Percentiles rank a stretch among this genome's conserved stretches.
Conservation (phyloP, 2,797 vertebrate species). For the Lepus townsendii region DNA sequence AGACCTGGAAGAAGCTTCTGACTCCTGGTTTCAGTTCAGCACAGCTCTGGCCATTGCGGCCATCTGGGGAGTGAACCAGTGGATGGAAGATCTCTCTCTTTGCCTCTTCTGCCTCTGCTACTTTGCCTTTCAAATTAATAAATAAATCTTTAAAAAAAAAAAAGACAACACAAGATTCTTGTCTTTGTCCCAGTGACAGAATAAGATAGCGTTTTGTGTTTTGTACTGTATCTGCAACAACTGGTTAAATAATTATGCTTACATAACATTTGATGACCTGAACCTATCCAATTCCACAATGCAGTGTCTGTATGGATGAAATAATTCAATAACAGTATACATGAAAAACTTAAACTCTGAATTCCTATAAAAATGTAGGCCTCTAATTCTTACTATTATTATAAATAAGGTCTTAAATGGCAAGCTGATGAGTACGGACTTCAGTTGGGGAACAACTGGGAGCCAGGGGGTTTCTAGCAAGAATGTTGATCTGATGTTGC, state of each 20-base stretch:
- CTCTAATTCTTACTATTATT: conserved; percentile 3
- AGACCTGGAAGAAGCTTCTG: too few relatives aligned
- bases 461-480: background rate
- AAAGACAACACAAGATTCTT: background rate
- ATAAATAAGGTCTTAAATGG: conserved; percentile 41
- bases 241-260: background rate
- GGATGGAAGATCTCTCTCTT: too few relatives aligned
- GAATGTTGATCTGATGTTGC: background rate
- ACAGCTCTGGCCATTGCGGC: too few relatives aligned
- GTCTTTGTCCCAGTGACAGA: background rate
- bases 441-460: background rate
- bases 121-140: too few relatives aligned
- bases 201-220: background rate
- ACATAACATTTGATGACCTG: background rate
- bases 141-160: too few relatives aligned
- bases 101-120: too few relatives aligned
- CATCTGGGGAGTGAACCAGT: too few relatives aligned
- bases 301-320: background rate
- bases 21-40: too few relatives aligned
- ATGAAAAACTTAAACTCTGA: background rate
- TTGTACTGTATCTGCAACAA: background rate
- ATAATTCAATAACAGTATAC: background rate
- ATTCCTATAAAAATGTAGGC: background rate
- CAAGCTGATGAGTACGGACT: background rate
- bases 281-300: background rate